Percentiles rank a stretch among this genome's conserved stretches.
Evolutionary conservation across 64 coral and sea anemone species (phyloP).

Genomic region (Dendronephthya gigantea): DNA sequence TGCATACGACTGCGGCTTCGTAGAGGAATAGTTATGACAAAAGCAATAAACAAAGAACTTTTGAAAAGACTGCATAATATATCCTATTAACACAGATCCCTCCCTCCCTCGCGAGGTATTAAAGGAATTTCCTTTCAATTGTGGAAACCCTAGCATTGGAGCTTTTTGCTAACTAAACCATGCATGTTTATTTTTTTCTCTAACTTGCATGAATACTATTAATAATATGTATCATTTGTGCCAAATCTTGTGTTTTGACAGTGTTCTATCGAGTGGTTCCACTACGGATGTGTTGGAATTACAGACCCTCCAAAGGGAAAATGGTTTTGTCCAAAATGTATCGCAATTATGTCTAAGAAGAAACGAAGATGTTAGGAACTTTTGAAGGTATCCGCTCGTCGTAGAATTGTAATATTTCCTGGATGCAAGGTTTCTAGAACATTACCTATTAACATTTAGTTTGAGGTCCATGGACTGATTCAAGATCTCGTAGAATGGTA

Average conservation of each 20-base stretch:
- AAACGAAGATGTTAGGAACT: background rate
- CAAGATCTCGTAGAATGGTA: background rate
- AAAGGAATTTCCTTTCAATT: background rate
- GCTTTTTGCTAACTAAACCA: too few relatives aligned
- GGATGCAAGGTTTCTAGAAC: background rate
- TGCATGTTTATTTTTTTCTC: too few relatives aligned
- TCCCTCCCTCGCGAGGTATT: too few relatives aligned
- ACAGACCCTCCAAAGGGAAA: conserved; percentile 90
- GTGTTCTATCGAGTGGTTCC: conserved; percentile 94
- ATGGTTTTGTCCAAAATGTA: conserved; percentile 93
- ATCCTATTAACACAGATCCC: too few relatives aligned
- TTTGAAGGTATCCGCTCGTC: background rate
- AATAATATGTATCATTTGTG: background rate
- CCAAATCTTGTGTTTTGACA: conserved; percentile 2
- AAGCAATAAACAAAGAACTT: too few relatives aligned
- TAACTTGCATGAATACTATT: background rate
- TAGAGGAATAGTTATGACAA: too few relatives aligned
- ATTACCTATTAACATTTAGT: too few relatives aligned
- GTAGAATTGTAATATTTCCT: background rate
- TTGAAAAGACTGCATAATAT: too few relatives aligned
- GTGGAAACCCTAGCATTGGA: background rate
- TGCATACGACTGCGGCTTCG: too few relatives aligned
- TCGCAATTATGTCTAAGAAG: background rate
- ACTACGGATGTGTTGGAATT: conserved; percentile 87
- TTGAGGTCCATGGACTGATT: too few relatives aligned